A percentile compares a stretch with the other conserved stretches of the same genome.
Conservation (phyloP, 2,888 invertebrate species). For the Ichneumoninae sp. region DNA sequence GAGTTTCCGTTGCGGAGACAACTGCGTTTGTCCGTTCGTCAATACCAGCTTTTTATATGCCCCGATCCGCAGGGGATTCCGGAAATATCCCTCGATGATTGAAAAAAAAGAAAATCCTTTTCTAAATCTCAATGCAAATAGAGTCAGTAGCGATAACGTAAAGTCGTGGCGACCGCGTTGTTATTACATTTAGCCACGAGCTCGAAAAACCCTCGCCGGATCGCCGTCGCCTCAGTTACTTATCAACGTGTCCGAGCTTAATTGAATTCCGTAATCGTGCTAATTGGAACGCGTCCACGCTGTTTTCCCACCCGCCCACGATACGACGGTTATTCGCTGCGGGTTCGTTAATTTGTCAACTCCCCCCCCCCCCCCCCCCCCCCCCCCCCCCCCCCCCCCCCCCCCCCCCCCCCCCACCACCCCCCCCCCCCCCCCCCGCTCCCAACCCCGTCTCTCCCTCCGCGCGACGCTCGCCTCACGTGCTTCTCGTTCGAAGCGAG, state of each 20-base stretch:
- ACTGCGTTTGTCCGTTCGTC: slow-evolving; percentile 26
- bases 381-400: no score
- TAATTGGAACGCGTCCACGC: slow-evolving; percentile 63
- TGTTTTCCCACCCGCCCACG: background rate
- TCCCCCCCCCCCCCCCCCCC: background rate
- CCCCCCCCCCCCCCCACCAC: no score
- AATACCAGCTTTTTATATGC: slow-evolving; percentile 57
- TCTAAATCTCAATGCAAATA: slow-evolving; percentile 73
- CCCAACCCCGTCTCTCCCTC: slow-evolving; percentile 4
- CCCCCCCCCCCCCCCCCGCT: no score
- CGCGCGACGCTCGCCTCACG: slow-evolving; percentile 58
- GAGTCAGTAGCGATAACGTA: slow-evolving; percentile 63
- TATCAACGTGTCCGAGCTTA: slow-evolving; percentile 63
- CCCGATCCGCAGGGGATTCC: slow-evolving; percentile 8
- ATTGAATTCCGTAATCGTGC: slow-evolving; percentile 74
- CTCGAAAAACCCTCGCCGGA: background rate
- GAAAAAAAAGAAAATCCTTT: slow-evolving; percentile 54
- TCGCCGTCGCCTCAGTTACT: background rate
- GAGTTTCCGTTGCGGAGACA: background rate
- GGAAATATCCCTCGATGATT: slow-evolving; percentile 6
- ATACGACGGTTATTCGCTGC: slow-evolving; percentile 1
- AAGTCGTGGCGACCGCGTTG: slow-evolving; percentile 44
- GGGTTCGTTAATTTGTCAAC: slow-evolving; percentile 48
- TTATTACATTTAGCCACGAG: slow-evolving; percentile 55
- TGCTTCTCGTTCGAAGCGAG: slow-evolving; percentile 68